Conservation (phyloP, 2,888 invertebrate species). For the Eupithecia subfuscata region DNA sequence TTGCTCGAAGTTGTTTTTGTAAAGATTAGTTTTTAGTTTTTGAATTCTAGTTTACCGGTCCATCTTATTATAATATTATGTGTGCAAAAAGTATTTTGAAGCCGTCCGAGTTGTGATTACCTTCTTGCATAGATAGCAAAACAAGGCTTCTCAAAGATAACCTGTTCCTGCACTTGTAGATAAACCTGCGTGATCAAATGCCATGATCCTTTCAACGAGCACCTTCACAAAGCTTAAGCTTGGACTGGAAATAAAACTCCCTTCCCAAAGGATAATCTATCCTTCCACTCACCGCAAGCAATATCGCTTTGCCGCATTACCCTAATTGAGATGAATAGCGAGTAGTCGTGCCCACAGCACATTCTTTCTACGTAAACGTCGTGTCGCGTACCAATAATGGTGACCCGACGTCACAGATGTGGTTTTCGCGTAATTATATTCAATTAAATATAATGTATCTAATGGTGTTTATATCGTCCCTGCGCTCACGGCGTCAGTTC, state of each 20-base stretch:
- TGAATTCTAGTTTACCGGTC: not conserved
- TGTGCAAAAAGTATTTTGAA: not conserved
- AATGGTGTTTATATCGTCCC: slow-evolving; percentile 67
- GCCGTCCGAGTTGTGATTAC: not conserved
- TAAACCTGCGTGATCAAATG: not conserved
- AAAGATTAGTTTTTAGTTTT: not conserved
- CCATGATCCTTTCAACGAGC: not conserved
- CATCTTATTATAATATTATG: not conserved
- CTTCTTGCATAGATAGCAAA: not conserved
- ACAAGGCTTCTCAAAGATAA: not conserved
- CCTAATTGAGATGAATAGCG: slow-evolving; percentile 69
- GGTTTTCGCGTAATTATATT: slow-evolving; percentile 72
- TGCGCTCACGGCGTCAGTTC: slow-evolving; percentile 59
- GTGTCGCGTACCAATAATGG: slow-evolving; percentile 52
- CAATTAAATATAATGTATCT: slow-evolving; percentile 70
- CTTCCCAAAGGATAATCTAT: not conserved
- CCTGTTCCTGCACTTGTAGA: not conserved
- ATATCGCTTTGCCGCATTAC: slow-evolving; percentile 48
- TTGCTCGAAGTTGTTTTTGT: too few species aligned
- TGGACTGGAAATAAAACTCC: not conserved
- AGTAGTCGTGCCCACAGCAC: slow-evolving; percentile 42
- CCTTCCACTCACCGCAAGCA: slow-evolving; percentile 25
- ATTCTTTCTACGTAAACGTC: slow-evolving; percentile 56
- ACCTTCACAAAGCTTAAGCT: not conserved
- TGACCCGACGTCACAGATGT: slow-evolving; percentile 63